Evolutionary conservation across 2,888 invertebrate species (phyloP).

Genomic region (Cepaea hortensis): DNA sequence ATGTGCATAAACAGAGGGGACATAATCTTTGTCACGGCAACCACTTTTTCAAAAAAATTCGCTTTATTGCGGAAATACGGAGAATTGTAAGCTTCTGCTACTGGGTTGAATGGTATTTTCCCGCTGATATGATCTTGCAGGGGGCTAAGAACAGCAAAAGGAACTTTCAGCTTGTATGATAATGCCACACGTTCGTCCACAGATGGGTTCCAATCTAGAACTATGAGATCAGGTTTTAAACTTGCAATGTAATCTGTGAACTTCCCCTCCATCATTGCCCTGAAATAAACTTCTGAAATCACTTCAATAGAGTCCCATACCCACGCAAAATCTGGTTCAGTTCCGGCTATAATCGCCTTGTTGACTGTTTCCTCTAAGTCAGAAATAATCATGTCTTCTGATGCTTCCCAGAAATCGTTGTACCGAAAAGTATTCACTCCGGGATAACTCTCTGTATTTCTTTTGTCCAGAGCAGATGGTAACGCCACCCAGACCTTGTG

Average conservation of each 20-base stretch:
- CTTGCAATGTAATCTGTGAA: slow-evolving; percentile 1
- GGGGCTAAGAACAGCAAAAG: slow-evolving; percentile 1
- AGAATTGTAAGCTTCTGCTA: slow-evolving; percentile 10
- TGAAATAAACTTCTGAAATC: neutral
- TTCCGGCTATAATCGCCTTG: neutral
- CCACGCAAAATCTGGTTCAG: neutral
- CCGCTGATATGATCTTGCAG: neutral
- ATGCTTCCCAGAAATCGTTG: neutral
- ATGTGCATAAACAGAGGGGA: neutral
- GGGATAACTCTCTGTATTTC: neutral
- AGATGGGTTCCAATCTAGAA: neutral
- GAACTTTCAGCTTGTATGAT: neutral
- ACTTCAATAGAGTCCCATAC: neutral
- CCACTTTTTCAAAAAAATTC: neutral
- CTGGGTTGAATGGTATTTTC: neutral
- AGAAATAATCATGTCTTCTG: neutral
- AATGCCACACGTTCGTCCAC: slow-evolving; percentile 1
- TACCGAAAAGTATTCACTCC: neutral
- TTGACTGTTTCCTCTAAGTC: neutral
- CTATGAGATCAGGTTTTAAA: slow-evolving; percentile 18
- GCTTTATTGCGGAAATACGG: slow-evolving; percentile 2
- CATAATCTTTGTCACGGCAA: neutral
- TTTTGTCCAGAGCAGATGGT: neutral
- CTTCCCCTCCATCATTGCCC: neutral
- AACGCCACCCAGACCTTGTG: neutral